Conservation (phyloP, 2,888 invertebrate species). For the Baronia brevicornis region DNA sequence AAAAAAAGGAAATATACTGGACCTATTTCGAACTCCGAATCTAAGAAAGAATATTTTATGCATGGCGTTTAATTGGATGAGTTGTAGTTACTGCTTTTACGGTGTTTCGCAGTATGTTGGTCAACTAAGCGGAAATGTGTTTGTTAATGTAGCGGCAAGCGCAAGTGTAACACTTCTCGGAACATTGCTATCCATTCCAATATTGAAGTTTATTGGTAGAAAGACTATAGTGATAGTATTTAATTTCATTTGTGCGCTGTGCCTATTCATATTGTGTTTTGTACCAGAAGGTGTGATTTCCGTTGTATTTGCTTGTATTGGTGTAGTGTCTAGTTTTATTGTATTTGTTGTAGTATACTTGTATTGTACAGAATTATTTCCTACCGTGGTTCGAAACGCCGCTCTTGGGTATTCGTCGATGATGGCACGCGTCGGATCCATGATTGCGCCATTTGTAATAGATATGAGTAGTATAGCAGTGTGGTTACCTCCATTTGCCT, state of each 20-base stretch:
- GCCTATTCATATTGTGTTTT: conserved; percentile 77
- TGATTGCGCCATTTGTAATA: conserved; percentile 88
- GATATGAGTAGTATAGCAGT: conserved; percentile 61
- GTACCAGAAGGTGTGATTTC: conserved; percentile 58
- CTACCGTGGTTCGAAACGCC: conserved; percentile 90
- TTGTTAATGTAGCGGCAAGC: conserved; percentile 86
- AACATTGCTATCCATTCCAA: conserved; percentile 77
- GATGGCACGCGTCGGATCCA: conserved; percentile 90
- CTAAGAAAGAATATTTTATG: conserved; percentile 81
- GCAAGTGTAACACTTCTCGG: conserved; percentile 78
- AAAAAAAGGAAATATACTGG: conserved; percentile 74
- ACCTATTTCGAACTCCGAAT: conserved; percentile 83
- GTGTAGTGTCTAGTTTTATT: conserved; percentile 88
- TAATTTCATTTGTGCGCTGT: conserved; percentile 76
- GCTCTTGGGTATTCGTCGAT: conserved; percentile 93
- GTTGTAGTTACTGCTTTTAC: conserved; percentile 85
- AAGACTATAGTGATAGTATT: conserved; percentile 78
- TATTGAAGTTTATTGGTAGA: conserved; percentile 80
- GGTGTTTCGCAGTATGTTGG: conserved; percentile 90
- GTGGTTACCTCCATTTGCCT: conserved; percentile 82
- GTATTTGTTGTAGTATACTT: conserved; percentile 90
- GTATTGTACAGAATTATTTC: conserved; percentile 90
- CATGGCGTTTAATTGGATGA: conserved; percentile 86
- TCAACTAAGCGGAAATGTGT: conserved; percentile 85
- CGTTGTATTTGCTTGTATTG: conserved; percentile 80